Evolutionary conservation across 2,888 invertebrate genomes (phyloP).

Genomic region (Drosophila limbata): DNA sequence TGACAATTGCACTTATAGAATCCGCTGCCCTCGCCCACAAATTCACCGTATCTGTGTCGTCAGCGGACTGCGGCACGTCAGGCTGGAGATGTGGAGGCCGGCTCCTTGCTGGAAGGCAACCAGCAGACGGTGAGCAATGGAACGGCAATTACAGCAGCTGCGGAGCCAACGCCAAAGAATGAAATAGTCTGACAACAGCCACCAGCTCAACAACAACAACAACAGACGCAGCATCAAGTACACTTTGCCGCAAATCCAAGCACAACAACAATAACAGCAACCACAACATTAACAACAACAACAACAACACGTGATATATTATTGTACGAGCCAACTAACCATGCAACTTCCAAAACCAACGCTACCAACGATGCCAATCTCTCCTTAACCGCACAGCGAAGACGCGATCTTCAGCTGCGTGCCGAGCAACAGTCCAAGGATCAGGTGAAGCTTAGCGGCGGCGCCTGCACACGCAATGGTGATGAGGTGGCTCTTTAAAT

Average conservation of each 20-base stretch:
- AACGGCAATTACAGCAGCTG: slow-evolving; percentile 45
- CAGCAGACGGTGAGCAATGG: slow-evolving; percentile 66
- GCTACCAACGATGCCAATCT: slow-evolving; percentile 45
- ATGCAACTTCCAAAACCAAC: slow-evolving; percentile 59
- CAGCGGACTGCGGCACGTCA: slow-evolving; percentile 90
- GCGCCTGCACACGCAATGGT: slow-evolving; percentile 68
- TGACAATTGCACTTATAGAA: slow-evolving; percentile 70
- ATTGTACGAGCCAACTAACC: slow-evolving; percentile 61
- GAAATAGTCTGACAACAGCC: slow-evolving; percentile 84
- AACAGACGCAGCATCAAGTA: slow-evolving; percentile 47
- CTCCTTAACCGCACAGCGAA: slow-evolving; percentile 77
- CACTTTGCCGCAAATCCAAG: slow-evolving; percentile 43
- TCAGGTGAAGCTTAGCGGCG: slow-evolving; percentile 66
- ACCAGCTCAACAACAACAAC: slow-evolving; percentile 22
- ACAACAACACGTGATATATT: slow-evolving; percentile 73
- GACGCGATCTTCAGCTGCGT: slow-evolving; percentile 71
- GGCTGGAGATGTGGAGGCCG: slow-evolving; percentile 84
- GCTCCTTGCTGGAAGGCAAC: slow-evolving; percentile 82
- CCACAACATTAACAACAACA: slow-evolving; percentile 44
- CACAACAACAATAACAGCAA: slow-evolving; percentile 31
- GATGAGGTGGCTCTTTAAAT: slow-evolving; percentile 81
- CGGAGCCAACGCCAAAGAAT: slow-evolving; percentile 69
- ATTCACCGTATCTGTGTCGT: slow-evolving; percentile 92
- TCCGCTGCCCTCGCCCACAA: slow-evolving; percentile 90
- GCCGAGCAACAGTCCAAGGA: slow-evolving; percentile 74